phyloP scores from a whole-genome alignment of 2,797 vertebrate species.

The Urophycis tenuis region DNA sequence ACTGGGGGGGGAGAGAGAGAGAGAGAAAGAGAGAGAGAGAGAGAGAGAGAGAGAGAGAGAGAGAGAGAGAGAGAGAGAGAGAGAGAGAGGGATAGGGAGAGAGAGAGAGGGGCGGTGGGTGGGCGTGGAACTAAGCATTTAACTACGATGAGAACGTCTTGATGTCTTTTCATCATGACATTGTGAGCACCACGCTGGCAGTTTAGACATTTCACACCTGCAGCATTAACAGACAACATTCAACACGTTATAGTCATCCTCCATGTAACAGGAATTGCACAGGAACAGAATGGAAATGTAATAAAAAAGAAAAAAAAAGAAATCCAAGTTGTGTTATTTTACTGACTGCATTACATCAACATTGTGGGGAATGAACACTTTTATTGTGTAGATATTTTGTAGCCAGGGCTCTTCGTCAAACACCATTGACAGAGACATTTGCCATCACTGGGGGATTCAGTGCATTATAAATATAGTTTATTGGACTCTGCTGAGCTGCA shows the following conservation, averaged over 20 bases:
- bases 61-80: too few relatives aligned
- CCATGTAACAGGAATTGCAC: not conserved
- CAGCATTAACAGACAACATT: not conserved
- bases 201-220: not conserved
- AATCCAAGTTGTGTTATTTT: not conserved
- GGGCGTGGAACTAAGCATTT: too few relatives aligned
- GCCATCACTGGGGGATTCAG: constrained; percentile 18
- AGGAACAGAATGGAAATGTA: not conserved
- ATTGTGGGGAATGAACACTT: not conserved
- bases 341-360: not conserved
- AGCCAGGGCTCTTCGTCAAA: not conserved
- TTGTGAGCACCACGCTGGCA: not conserved
- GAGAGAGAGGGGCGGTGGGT: not conserved
- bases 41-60: too few relatives aligned
- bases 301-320: not conserved
- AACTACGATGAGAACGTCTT: not conserved
- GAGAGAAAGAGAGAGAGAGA: not conserved
- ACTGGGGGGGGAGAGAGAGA: not conserved
- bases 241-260: not conserved
- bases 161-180: not conserved
- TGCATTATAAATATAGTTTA: constrained; percentile 38
- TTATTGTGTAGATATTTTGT: not conserved
- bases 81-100: too few relatives aligned
- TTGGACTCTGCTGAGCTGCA: constrained; percentile 28
- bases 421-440: not conserved